Conservation (phyloP, 2,113 vertebrate species). For the Paralichthys olivaceus region DNA sequence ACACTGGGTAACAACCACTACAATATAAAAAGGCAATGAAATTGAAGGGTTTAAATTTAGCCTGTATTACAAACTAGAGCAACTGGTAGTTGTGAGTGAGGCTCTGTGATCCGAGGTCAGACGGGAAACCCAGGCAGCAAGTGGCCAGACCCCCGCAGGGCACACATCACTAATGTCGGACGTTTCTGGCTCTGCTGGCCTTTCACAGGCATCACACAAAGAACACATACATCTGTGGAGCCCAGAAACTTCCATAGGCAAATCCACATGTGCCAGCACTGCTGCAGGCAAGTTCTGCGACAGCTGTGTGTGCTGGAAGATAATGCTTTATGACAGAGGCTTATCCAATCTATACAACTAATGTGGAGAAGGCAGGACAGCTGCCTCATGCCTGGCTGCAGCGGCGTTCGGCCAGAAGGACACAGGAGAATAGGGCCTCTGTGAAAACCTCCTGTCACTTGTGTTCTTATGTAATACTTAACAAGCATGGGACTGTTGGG, state of each 20-base stretch:
- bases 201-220: constrained; percentile 58
- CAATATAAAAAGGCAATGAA: constrained; percentile 26
- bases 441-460: constrained; percentile 62
- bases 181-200: constrained; percentile 42
- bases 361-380: constrained; percentile 70
- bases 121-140: constrained; percentile 27
- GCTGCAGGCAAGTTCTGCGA: constrained; percentile 58
- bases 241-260: constrained; percentile 51
- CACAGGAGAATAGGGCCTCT: constrained; percentile 67
- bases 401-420: constrained; percentile 36
- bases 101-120: constrained; percentile 17
- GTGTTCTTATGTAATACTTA: constrained; percentile 57
- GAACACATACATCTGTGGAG: constrained; percentile 66
- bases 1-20: constrained; percentile 23
- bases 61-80: constrained; percentile 36
- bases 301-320: constrained; percentile 65
- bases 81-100: constrained; percentile 30
- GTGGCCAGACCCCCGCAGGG: constrained; percentile 52
- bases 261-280: constrained; percentile 66
- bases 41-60: constrained; percentile 41
- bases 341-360: constrained; percentile 68
- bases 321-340: constrained; percentile 60
- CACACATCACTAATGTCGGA: constrained; percentile 53
- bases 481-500: constrained; percentile 43
- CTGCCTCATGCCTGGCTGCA: constrained; percentile 64